Evolutionary conservation across 2,797 vertebrate genomes (phyloP).

Genomic region (Sebastes alutus): DNA sequence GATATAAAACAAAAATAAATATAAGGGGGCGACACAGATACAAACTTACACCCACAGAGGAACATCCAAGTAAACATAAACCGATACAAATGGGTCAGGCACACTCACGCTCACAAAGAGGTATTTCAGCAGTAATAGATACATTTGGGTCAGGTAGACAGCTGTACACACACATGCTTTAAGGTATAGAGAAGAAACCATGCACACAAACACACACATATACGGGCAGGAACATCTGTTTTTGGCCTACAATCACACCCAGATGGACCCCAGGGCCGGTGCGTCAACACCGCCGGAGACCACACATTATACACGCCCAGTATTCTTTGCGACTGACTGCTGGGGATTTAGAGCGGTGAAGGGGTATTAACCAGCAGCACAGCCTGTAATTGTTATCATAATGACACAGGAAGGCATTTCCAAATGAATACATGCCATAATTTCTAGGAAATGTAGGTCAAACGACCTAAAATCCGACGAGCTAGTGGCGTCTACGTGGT

Average conservation of each 20-base stretch:
- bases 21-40: background rate
- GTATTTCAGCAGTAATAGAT: constrained; percentile 56
- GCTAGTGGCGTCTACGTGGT: background rate
- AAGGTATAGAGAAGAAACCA: constrained; percentile 4
- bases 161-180: constrained; percentile 36
- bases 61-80: constrained; percentile 34
- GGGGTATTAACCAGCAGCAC: constrained; percentile 53
- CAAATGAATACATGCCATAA: constrained; percentile 44
- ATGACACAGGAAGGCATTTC: constrained; percentile 54
- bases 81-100: constrained; percentile 48
- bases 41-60: background rate
- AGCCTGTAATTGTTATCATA: constrained; percentile 61
- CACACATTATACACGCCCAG: constrained; percentile 57
- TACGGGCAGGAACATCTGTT: constrained; percentile 68
- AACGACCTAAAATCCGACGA: constrained; percentile 31
- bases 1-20: background rate
- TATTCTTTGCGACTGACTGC: constrained; percentile 32
- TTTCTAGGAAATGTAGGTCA: constrained; percentile 57
- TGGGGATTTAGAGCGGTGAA: constrained; percentile 30
- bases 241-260: constrained; percentile 62
- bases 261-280: constrained; percentile 54
- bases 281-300: constrained; percentile 56
- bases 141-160: constrained; percentile 65
- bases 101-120: constrained; percentile 35
- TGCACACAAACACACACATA: constrained; percentile 18